These are phyloP conservation scores for Hanleya hanleyi DNA, from an alignment of 2,888 invertebrate genomes.

Conservation along the genomic window DNA sequence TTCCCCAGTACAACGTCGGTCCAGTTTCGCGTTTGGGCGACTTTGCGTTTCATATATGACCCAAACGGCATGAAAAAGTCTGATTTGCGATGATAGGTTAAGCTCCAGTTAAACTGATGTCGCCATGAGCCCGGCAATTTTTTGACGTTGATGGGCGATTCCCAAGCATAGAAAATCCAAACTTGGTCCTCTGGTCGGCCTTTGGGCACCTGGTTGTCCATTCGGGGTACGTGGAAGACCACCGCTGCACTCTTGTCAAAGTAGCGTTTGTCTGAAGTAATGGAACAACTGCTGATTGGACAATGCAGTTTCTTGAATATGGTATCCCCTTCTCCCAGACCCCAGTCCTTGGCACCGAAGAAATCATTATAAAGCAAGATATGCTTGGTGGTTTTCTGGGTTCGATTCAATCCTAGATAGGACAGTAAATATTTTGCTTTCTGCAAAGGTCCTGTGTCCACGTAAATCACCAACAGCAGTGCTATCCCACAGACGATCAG, in stretches of 20 bases:
- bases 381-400: too few relatives aligned
- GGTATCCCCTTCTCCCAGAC: background rate
- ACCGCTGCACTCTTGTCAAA: background rate
- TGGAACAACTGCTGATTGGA: background rate
- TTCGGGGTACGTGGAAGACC: background rate
- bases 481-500: too few relatives aligned
- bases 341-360: background rate
- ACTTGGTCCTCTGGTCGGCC: background rate
- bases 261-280: background rate
- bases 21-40: constrained; percentile 17
- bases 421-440: too few relatives aligned
- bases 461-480: too few relatives aligned
- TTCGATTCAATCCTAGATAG: too few relatives aligned
- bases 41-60: constrained; percentile 78
- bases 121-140: background rate
- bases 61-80: constrained; percentile 96
- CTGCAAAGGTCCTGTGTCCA: too few relatives aligned
- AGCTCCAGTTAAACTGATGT: constrained; percentile 89
- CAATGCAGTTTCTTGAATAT: background rate
- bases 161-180: constrained; percentile 9
- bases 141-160: background rate
- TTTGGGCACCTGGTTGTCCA: background rate
- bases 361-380: background rate
- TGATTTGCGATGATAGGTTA: constrained; percentile 92
- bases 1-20: constrained; percentile 80